A percentile compares a stretch with the other conserved stretches of the same genome.
Conservation (phyloP, 2,888 invertebrate species). For the Petrophora chlorosata region DNA sequence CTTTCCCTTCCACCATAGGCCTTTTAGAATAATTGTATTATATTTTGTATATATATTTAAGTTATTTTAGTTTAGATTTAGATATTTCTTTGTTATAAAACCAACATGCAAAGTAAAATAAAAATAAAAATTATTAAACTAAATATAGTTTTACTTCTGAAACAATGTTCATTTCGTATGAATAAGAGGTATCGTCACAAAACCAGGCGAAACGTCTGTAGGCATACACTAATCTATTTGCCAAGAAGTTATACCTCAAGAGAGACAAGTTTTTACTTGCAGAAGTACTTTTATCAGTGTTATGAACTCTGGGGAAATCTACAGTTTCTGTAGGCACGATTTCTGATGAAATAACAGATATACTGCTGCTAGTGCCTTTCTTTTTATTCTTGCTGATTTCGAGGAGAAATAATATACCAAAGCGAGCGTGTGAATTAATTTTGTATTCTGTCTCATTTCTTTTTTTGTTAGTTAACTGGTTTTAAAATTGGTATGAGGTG, state of each 20-base stretch:
- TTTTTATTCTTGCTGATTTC: slow-evolving; percentile 15
- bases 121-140: too few relatives aligned
- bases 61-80: too few relatives aligned
- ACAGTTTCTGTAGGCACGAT: slow-evolving; percentile 48
- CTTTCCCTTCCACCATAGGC: too few relatives aligned
- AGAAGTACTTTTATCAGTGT: slow-evolving; percentile 62
- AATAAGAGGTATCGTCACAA: slow-evolving; percentile 29
- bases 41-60: too few relatives aligned
- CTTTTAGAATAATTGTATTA: too few relatives aligned
- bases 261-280: slow-evolving; percentile 60
- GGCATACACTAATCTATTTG: slow-evolving; percentile 66
- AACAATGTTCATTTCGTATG: slow-evolving; percentile 17
- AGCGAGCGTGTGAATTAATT: too few relatives aligned
- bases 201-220: slow-evolving; percentile 40
- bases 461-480: too few relatives aligned
- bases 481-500: too few relatives aligned
- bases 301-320: slow-evolving; percentile 65
- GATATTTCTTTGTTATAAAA: too few relatives aligned
- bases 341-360: slow-evolving; percentile 39
- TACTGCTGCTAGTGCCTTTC: neutral
- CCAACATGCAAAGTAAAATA: too few relatives aligned
- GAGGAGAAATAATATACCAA: neutral
- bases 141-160: slow-evolving; percentile 11
- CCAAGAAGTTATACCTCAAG: slow-evolving; percentile 52
- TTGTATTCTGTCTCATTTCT: neutral